Conservation (phyloP, 2,797 vertebrate species). For the Mionectes olivaceus region DNA sequence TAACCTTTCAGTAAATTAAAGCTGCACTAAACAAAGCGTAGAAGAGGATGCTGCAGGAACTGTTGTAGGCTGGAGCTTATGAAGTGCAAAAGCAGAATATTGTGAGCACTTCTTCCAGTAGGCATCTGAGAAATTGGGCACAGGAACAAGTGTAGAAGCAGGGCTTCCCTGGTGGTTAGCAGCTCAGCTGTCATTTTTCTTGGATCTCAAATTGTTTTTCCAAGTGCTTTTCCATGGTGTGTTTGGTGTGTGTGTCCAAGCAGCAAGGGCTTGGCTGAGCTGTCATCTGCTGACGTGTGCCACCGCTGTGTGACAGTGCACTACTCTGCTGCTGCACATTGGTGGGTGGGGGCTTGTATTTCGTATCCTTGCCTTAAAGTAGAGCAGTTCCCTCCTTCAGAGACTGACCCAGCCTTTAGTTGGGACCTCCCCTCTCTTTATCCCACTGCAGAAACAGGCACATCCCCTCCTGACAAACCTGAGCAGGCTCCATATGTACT, state of each 20-base stretch:
- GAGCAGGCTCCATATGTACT: not conserved
- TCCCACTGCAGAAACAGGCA: not conserved
- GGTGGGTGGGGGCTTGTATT: not conserved
- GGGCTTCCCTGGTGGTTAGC: not conserved
- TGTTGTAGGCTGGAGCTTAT: not conserved
- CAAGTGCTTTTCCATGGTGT: not conserved
- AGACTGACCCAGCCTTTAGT: not conserved
- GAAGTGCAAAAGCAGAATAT: not conserved
- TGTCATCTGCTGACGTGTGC: not conserved
- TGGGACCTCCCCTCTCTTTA: not conserved
- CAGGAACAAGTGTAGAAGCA: not conserved
- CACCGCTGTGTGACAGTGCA: fast-evolving
- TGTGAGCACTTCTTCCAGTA: not conserved
- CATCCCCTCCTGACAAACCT: not conserved
- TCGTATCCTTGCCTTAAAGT: not conserved
- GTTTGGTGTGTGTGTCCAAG: not conserved
- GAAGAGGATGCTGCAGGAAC: not conserved
- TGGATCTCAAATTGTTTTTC: not conserved
- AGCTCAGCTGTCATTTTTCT: not conserved
- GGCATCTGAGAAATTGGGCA: not conserved
- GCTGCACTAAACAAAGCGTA: not conserved
- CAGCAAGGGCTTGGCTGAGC: not conserved
- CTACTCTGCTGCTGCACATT: fast-evolving
- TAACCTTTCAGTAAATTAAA: not conserved
- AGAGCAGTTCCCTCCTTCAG: not conserved